Conservation (phyloP, 1,140 invertebrate species). For the Brachionus plicatilis region DNA sequence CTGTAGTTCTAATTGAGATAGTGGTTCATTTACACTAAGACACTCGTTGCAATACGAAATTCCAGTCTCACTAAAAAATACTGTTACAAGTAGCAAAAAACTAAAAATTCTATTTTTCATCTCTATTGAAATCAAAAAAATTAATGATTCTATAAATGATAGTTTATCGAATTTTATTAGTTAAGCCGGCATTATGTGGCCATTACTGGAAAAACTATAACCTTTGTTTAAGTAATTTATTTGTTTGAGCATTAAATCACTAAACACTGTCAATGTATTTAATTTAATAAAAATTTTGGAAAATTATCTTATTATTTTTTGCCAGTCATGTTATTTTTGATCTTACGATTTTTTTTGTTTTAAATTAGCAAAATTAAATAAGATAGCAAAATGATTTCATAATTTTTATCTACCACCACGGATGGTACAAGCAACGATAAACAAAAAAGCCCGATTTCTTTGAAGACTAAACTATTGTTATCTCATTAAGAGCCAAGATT, state of each 20-base stretch:
- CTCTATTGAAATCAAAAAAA: neutral
- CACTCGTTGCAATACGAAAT: neutral
- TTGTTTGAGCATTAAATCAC: too few species aligned
- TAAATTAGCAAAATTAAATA: neutral
- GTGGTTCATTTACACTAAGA: neutral
- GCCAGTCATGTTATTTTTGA: neutral
- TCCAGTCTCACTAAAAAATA: neutral
- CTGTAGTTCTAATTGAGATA: neutral
- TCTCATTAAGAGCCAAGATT: neutral
- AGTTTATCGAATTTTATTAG: neutral
- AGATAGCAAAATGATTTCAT: neutral
- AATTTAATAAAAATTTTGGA: too few species aligned
- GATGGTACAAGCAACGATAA: neutral
- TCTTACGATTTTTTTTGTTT: neutral
- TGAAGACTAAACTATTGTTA: conserved; percentile 9
- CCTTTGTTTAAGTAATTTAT: too few species aligned
- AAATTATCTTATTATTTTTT: neutral
- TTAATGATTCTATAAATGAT: neutral
- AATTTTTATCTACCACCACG: neutral
- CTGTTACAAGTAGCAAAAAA: neutral
- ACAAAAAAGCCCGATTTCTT: neutral
- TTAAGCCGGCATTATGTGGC: neutral
- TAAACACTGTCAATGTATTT: too few species aligned
- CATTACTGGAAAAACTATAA: too few species aligned
- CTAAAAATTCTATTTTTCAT: neutral